Percentiles rank a stretch among this genome's conserved stretches.
Conservation (phyloP, 2,113 vertebrate species). For the Rhea americana region DNA sequence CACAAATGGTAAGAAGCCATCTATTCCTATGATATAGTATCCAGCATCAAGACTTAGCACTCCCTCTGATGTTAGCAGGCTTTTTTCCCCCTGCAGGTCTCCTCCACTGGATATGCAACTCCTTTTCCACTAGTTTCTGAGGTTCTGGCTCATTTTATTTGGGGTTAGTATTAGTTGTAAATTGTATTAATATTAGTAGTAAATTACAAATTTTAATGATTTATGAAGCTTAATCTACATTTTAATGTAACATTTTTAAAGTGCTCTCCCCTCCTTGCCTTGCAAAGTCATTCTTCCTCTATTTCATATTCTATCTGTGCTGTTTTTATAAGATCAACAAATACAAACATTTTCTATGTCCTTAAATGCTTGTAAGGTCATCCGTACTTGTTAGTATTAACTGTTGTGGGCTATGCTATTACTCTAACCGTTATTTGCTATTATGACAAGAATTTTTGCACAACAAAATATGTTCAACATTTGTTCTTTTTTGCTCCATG, state of each 20-base stretch:
- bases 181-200: background rate
- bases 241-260: background rate
- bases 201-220: background rate
- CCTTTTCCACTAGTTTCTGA: fast-evolving
- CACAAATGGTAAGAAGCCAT: fast-evolving
- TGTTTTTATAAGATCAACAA: background rate
- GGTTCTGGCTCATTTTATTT: background rate
- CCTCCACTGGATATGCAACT: background rate
- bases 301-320: background rate
- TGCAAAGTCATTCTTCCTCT: too few species aligned
- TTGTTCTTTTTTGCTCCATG: background rate
- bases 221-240: background rate
- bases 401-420: background rate
- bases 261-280: background rate
- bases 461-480: background rate
- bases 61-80: background rate
- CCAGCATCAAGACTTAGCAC: fast-evolving
- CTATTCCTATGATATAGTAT: background rate
- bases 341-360: background rate
- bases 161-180: fast-evolving
- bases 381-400: background rate
- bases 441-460: background rate
- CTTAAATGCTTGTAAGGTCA: background rate
- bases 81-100: background rate
- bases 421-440: background rate